Base-by-base conservation (phyloP, 2,888 invertebrate species). In the Dusona sp. region DNA sequence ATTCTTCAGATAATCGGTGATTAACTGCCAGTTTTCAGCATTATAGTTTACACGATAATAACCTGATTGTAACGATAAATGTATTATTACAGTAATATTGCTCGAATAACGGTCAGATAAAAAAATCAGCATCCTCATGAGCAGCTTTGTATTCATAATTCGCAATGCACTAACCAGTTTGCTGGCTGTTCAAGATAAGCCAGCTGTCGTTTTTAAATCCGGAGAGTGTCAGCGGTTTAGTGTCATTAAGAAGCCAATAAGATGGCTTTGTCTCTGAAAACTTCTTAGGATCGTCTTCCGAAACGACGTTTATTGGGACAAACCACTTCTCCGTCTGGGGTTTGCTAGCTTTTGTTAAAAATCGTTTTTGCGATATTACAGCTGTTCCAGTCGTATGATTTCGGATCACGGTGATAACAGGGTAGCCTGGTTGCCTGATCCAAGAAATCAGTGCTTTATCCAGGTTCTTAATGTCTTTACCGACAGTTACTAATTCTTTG, bases 381-480 rank as follows among this genome's bases (percentile, higher is more conserved):
- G 95, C 94, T 8, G 89, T 90, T 22, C 94, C 94, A 22, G 94
- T 94, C 0, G 88, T 88, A 67, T 95, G 95, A 89, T 96, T 92
- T 3, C 95, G 95, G 11, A 94, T 92, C 0, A 97, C 96, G 0
- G 92, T 95, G 0, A 97, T 92, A 2, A 97, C 94, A 0, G 97
- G 97, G 90, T 95, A 97, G 0, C 97, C 97, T 11, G 95, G 94
- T 89, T 96, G 95, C 67, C 95, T 95, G 16, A 97, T 96, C 97
- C 97, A 97, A 6, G 96, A 89, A 0, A 94, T 87, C 85, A 94
- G 94, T 83, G 95, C 83, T 0, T 45, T n/a, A 1, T 4, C 33
- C 57, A 79, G 16, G n/a, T 48, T 1, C 1, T 11, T 94, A 2
- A 94, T 95, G 89, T 1, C 92, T 29, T n/a, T 48, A n/a, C 67